Evolutionary conservation across 2,797 vertebrate genomes (phyloP), one percentile per base, ranked within the genome.

Genomic region (Podargus strigoides): DNA sequence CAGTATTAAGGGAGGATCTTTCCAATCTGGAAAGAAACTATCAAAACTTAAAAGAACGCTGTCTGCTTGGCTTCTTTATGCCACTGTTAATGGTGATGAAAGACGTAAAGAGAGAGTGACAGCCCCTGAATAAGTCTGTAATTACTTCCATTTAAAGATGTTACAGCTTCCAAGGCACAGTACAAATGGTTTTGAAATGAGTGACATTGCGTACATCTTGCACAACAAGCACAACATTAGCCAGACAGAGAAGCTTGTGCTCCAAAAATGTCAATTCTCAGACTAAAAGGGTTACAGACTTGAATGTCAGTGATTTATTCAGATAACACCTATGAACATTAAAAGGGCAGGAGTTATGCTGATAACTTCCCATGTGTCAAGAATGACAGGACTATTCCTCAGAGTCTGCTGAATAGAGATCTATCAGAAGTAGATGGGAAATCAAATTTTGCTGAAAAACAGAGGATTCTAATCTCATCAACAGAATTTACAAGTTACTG

Each of bases 231-330:
- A 0, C 50, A 92, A 80, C 32, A 22, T 69, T 86, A 92, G 28
- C 39, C 62, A 89, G 42, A 74, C 46, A 94, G 67, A 39, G 46
- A 17, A 87, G 66, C 36, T 62, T 78, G 88, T 82, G 15, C 32
- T 92, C 82, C 84, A 47, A 91, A 96, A 94, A 93, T 81, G 66
- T 69, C 55, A 81, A 10, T 72, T 94, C 91, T 91, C 28, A 63
- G 58, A 86, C 28, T 60, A 59, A 84, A 89, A 75, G 47, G 44
- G 92, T 81, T 95, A 84, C 64, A 95, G 72, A 72, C 39, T 83
- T 87, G 85, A 92, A 89, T 84, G 64, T 69, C 79, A 92, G 32
- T 83, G 82, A 92, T 94, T 93, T 93, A 88, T 94, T 94, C 80
- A 55, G 62, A 81, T 66, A 91, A 88, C 59, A 75, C 76, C 42